These are phyloP conservation scores for Lamellibrachia columna DNA, from an alignment of 2,888 invertebrate genomes.

Conservation along the genomic window DNA sequence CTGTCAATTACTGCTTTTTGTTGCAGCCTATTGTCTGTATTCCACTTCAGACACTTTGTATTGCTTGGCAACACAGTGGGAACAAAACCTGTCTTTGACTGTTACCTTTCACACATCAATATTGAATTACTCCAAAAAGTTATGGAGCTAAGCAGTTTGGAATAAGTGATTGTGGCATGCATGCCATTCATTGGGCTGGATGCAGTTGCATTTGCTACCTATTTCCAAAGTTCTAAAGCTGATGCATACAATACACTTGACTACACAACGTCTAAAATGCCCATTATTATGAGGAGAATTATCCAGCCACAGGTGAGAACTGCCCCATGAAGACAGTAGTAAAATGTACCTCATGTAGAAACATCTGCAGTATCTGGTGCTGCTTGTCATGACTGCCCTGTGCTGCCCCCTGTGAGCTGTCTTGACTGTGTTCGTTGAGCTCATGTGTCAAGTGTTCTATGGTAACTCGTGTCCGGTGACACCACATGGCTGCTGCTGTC, in stretches of 20 bases:
- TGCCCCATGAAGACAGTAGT: not conserved
- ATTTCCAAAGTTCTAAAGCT: too few relatives aligned
- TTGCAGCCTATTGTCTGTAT: too few relatives aligned
- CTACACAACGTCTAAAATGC: not conserved
- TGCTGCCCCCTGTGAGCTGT: not conserved
- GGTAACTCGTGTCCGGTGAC: conserved; percentile 44
- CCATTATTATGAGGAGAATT: not conserved
- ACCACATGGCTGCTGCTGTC: conserved; percentile 43
- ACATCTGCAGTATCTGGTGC: conserved; percentile 32
- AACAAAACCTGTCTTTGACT: too few relatives aligned
- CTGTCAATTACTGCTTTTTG: too few relatives aligned
- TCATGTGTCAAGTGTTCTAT: conserved; percentile 45
- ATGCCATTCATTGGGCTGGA: too few relatives aligned
- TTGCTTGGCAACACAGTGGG: too few relatives aligned
- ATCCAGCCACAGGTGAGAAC: not conserved
- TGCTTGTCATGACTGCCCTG: not conserved
- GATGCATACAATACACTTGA: not conserved
- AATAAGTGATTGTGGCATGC: too few relatives aligned
- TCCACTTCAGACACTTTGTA: too few relatives aligned
- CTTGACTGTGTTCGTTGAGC: conserved; percentile 37
- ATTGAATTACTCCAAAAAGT: too few relatives aligned
- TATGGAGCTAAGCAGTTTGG: too few relatives aligned
- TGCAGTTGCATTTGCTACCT: too few relatives aligned
- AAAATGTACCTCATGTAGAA: conserved; percentile 38
- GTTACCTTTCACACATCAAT: too few relatives aligned